phyloP scores from a whole-genome alignment of 1,140 invertebrate species.

The Eriocheir sinensis region DNA sequence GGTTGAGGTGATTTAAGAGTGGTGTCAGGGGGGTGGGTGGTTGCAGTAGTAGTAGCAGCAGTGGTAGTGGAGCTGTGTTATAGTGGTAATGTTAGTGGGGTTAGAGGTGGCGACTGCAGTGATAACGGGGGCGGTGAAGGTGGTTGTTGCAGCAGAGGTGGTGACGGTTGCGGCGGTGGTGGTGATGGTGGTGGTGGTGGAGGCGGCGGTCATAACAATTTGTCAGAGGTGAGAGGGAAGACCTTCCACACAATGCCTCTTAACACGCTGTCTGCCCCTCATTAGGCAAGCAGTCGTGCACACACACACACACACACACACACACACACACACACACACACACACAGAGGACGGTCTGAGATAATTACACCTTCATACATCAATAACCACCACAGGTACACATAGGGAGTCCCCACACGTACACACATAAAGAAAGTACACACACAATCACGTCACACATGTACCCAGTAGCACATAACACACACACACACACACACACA shows the following conservation, averaged over 20 bases:
- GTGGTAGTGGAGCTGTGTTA: not conserved
- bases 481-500: not conserved
- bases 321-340: conserved; percentile 44
- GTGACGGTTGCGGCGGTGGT: not conserved
- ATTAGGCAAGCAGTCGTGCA: conserved; percentile 3
- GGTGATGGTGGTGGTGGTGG: not conserved
- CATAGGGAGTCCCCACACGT: not conserved
- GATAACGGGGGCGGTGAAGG: not conserved
- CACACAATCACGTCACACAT: not conserved
- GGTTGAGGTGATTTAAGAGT: no score
- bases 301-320: conserved; percentile 31
- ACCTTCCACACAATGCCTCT: conserved; percentile 20
- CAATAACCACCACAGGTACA: not conserved
- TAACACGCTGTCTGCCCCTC: conserved; percentile 11
- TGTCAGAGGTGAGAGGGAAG: conserved; percentile 1
- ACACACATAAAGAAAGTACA: not conserved
- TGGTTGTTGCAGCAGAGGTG: not conserved
- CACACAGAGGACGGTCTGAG: not conserved
- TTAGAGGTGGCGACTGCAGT: not conserved
- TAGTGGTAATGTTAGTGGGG: not conserved
- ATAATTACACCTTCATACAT: not conserved
- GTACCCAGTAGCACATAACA: no score
- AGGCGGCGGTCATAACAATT: not conserved
- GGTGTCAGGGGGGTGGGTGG: no score
- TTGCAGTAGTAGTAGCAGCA: no score